phyloP scores from a whole-genome alignment of 2,888 invertebrate genomes.

The Synanthedon vespiformis region DNA sequence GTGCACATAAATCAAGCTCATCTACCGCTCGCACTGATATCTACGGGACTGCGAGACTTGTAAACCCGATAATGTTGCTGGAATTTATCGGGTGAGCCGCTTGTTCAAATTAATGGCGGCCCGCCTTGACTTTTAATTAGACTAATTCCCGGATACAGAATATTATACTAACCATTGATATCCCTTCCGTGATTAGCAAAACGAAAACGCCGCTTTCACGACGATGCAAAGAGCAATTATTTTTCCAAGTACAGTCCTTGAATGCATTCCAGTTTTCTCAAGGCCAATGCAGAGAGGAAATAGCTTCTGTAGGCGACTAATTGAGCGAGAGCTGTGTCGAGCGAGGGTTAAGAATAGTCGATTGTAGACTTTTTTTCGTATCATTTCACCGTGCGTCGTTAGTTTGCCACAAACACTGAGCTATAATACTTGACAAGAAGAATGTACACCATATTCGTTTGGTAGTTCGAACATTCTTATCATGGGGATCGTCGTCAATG shows the following conservation, averaged over 20 bases:
- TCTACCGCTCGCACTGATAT: conserved; percentile 44
- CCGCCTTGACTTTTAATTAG: conserved; percentile 27
- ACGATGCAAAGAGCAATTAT: conserved; percentile 28
- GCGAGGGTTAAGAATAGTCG: conserved; percentile 36
- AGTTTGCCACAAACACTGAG: conserved; percentile 25
- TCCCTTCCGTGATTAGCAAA: conserved; percentile 19
- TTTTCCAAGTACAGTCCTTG: conserved; percentile 20
- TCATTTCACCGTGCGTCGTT: conserved; percentile 31
- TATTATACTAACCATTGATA: neutral
- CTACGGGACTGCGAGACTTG: conserved; percentile 37
- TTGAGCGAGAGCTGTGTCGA: conserved; percentile 29
- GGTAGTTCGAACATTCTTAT: neutral
- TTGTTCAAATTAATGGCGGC: conserved; percentile 15
- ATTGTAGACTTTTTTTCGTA: conserved; percentile 41
- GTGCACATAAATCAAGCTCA: conserved; percentile 62
- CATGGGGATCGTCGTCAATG: neutral
- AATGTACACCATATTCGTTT: conserved; percentile 26
- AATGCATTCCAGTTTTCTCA: conserved; percentile 27
- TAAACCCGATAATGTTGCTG: conserved; percentile 40
- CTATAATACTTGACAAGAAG: conserved; percentile 22
- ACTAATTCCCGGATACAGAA: conserved; percentile 12
- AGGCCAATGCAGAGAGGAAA: conserved; percentile 18
- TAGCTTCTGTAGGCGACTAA: conserved; percentile 25
- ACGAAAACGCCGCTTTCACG: conserved; percentile 21
- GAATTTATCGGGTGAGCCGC: conserved; percentile 27